Evolutionary conservation across 1,140 invertebrate genomes (phyloP).

Genomic region (Drosophila tropicalis): DNA sequence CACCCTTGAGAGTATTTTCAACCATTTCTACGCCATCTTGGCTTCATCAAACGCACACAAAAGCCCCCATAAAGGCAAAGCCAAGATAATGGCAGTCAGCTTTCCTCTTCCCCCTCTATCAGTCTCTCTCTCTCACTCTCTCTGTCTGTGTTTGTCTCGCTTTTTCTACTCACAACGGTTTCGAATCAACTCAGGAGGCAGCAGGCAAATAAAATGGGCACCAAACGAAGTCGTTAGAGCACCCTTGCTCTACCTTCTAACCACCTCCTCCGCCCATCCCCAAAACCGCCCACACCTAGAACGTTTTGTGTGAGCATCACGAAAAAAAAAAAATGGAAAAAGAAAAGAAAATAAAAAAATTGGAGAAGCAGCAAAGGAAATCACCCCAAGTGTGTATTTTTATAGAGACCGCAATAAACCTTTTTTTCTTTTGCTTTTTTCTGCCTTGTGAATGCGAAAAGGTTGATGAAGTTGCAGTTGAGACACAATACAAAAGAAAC

Average conservation of each 20-base stretch:
- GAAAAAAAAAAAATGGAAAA: background rate
- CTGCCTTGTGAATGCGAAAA: conserved; percentile 41
- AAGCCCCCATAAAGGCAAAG: conserved; percentile 81
- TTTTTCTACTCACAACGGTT: conserved; percentile 13
- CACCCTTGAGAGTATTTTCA: conserved; percentile 25
- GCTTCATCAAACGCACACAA: conserved; percentile 81
- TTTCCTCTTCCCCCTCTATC: background rate
- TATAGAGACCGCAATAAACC: conserved; percentile 81
- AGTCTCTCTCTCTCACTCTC: background rate
- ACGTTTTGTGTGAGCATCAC: conserved; percentile 67
- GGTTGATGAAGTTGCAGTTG: conserved; percentile 73
- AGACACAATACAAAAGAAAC: conserved; percentile 66
- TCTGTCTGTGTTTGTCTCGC: background rate
- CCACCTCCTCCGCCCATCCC: conserved; percentile 22
- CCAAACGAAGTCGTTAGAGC: conserved; percentile 74
- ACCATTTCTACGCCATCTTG: conserved; percentile 77
- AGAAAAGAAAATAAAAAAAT: conserved; percentile 25
- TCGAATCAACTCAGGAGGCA: conserved; percentile 29
- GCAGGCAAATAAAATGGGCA: conserved; percentile 80
- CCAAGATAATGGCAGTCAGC: conserved; percentile 71
- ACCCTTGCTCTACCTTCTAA: conserved; percentile 28
- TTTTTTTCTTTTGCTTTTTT: conserved; percentile 61
- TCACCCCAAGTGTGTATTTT: conserved; percentile 81
- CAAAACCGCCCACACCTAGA: conserved; percentile 61
- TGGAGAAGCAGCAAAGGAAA: conserved; percentile 42